A percentile compares a stretch with the other conserved stretches of the same genome.
These are phyloP conservation scores for Phylloscopus whistleri DNA, from an alignment of 2,113 vertebrate species.

Conservation along the genomic window DNA sequence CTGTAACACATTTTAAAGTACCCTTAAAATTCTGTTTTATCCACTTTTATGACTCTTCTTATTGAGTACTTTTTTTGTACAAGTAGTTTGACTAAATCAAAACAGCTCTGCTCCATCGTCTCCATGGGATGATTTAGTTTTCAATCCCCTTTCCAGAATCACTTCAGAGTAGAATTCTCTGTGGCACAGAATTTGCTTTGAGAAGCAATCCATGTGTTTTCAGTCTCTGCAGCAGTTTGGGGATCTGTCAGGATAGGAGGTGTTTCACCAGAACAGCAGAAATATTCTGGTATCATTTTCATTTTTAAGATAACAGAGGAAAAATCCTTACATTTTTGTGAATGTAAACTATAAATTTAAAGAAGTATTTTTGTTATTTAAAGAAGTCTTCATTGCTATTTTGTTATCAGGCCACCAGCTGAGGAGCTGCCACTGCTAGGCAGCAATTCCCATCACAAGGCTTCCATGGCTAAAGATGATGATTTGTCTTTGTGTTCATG, in stretches of 20 bases:
- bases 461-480: fast-evolving
- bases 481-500: background rate
- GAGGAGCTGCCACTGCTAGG: background rate
- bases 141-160: background rate
- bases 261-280: background rate
- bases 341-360: background rate
- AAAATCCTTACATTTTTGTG: background rate
- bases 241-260: background rate
- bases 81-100: background rate
- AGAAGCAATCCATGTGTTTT: background rate
- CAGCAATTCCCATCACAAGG: background rate
- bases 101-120: constrained; percentile 5
- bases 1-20: background rate
- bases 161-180: background rate
- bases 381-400: background rate
- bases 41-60: background rate
- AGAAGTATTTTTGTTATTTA: background rate
- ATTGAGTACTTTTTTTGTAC: background rate
- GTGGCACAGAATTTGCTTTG: constrained; percentile 18
- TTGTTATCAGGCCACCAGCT: background rate
- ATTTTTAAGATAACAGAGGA: background rate
- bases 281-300: background rate
- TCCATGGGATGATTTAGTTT: constrained; percentile 38
- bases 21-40: background rate
- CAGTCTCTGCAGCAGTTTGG: background rate